Evolutionary conservation across 2,888 invertebrate genomes (phyloP).

Genomic region (Sicus ferrugineus): DNA sequence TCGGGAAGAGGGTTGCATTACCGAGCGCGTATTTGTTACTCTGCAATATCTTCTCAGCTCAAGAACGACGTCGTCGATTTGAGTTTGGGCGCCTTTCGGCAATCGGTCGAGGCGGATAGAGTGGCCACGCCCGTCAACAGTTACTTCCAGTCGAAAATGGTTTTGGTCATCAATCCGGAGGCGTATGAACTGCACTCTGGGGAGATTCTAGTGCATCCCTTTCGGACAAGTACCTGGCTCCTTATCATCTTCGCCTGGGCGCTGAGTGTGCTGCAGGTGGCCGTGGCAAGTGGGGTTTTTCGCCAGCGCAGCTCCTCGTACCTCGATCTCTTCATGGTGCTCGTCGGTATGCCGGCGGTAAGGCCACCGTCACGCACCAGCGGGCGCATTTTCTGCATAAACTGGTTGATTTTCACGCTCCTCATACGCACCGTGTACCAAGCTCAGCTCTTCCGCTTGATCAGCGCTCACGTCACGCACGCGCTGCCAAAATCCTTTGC

Average conservation of each 20-base stretch:
- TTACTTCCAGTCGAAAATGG: constrained; percentile 45
- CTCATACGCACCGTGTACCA: constrained; percentile 39
- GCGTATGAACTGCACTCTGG: constrained; percentile 43
- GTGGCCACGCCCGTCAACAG: constrained; percentile 45
- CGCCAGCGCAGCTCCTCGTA: neutral
- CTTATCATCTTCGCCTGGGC: constrained; percentile 41
- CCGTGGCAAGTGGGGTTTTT: neutral
- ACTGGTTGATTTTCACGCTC: constrained; percentile 35
- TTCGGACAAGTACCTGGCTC: constrained; percentile 44
- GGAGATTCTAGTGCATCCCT: constrained; percentile 47
- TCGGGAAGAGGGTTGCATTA: neutral
- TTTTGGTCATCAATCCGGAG: constrained; percentile 43
- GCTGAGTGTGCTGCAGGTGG: constrained; percentile 16
- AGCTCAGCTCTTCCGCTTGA: constrained; percentile 38
- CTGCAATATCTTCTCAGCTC: constrained; percentile 33
- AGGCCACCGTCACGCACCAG: neutral
- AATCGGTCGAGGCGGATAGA: constrained; percentile 34
- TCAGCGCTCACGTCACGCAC: constrained; percentile 36
- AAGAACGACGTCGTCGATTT: constrained; percentile 43
- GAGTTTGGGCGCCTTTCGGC: constrained; percentile 47
- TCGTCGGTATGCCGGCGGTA: constrained; percentile 33
- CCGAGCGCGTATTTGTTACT: neutral
- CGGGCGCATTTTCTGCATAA: constrained; percentile 30
- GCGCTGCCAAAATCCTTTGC: constrained; percentile 29
- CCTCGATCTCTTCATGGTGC: constrained; percentile 28